A percentile compares a stretch with the other conserved stretches of the same genome.
phyloP scores from a whole-genome alignment of 1,140 invertebrate species.

The Dendroctonus ponderosae region DNA sequence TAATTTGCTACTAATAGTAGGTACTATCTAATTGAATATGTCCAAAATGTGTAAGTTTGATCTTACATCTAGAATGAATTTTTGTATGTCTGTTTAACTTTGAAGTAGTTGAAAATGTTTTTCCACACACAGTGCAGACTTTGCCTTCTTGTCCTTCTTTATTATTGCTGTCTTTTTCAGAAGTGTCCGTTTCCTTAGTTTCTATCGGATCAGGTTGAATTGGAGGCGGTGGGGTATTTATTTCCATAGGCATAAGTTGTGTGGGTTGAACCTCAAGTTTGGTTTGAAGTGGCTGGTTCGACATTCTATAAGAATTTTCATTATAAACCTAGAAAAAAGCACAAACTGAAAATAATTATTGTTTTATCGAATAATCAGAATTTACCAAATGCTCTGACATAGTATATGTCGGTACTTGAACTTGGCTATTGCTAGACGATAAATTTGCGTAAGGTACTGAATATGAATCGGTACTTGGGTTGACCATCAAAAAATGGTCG shows the following conservation, averaged over 20 bases:
- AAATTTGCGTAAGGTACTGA: slow-evolving; percentile 14
- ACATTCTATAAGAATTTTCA: neutral
- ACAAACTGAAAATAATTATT: neutral
- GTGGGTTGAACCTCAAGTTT: slow-evolving; percentile 7
- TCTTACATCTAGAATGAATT: slow-evolving; percentile 57
- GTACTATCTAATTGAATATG: neutral
- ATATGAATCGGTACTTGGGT: neutral
- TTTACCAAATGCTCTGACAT: slow-evolving; percentile 13
- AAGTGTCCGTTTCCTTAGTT: slow-evolving; percentile 38
- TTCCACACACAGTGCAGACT: slow-evolving; percentile 59
- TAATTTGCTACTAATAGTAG: neutral
- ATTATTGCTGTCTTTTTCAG: neutral
- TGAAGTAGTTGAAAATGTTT: slow-evolving; percentile 57
- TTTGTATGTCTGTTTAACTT: slow-evolving; percentile 61
- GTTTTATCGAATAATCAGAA: neutral
- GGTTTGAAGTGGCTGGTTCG: slow-evolving; percentile 15
- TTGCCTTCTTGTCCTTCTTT: slow-evolving; percentile 30
- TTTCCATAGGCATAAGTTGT: slow-evolving; percentile 27
- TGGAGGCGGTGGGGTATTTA: slow-evolving; percentile 30
- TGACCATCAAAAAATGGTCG: slow-evolving; percentile 18
- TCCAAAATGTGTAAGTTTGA: neutral
- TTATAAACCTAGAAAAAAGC: too few species aligned
- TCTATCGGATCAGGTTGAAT: slow-evolving; percentile 12
- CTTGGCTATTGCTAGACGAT: neutral
- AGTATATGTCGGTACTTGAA: slow-evolving; percentile 6